These are phyloP conservation scores for Takifugu ocellatus DNA, from an alignment of 2,797 vertebrate species.

Conservation along the genomic window DNA sequence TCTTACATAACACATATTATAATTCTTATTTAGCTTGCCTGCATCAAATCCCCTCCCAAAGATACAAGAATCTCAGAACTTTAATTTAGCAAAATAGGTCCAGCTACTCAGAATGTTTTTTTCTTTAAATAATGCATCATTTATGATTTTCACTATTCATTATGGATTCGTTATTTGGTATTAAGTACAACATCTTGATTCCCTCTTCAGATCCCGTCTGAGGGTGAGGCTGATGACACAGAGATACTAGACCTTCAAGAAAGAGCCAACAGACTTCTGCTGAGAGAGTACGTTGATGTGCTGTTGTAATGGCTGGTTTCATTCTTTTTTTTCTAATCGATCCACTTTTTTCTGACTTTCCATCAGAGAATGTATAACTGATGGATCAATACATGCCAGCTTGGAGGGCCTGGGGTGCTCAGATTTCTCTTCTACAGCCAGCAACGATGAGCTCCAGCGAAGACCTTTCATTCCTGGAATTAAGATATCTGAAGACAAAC, in stretches of 20 bases:
- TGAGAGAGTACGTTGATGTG: conserved; percentile 70
- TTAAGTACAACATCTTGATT: neutral
- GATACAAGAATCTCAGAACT: neutral
- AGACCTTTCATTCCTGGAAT: conserved; percentile 49
- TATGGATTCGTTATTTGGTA: neutral
- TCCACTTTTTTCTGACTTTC: conserved; percentile 9
- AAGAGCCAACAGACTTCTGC: conserved; percentile 74
- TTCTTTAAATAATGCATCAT: neutral
- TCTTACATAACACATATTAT: too few relatives aligned
- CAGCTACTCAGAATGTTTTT: conserved; percentile 1
- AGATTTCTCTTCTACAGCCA: conserved; percentile 64
- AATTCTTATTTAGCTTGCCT: neutral
- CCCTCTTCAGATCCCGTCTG: conserved; percentile 57
- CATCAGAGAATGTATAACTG: conserved; percentile 61
- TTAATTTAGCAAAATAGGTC: neutral
- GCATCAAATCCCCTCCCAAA: neutral
- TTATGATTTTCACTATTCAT: neutral
- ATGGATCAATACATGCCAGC: conserved; percentile 66
- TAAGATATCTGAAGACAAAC: conserved; percentile 29
- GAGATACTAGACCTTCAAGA: conserved; percentile 81
- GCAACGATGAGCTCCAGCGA: conserved; percentile 52
- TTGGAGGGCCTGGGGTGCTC: conserved; percentile 75
- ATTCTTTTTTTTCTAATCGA: neutral
- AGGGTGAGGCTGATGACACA: conserved; percentile 71
- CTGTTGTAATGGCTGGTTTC: neutral